These are phyloP conservation scores for Anniella stebbinsi DNA, from an alignment of 2,797 vertebrate species.

Conservation along the genomic window DNA sequence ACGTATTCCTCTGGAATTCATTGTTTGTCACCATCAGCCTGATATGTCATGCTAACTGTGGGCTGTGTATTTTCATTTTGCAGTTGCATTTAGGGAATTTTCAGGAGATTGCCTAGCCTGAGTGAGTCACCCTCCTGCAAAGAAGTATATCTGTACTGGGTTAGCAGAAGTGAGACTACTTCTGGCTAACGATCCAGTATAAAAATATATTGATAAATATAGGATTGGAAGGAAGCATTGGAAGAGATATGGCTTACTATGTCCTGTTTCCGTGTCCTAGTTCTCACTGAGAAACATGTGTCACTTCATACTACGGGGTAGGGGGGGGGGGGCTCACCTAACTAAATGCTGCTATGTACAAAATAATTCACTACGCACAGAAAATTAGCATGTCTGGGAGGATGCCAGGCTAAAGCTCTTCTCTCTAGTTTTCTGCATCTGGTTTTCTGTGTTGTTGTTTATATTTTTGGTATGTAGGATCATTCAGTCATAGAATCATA, in stretches of 20 bases:
- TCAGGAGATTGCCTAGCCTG: neutral
- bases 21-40: neutral
- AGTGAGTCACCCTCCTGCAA: neutral
- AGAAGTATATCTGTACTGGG: neutral
- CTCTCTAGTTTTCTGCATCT: neutral
- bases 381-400: neutral
- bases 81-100: neutral
- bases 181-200: neutral
- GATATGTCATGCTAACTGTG: accelerated
- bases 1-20: constrained; percentile 1
- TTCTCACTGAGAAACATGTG: neutral
- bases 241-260: neutral
- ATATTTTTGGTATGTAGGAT: neutral
- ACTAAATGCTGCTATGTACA: neutral
- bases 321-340: neutral
- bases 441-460: neutral
- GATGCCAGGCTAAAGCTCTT: neutral
- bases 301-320: neutral
- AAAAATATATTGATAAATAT: neutral
- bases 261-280: neutral
- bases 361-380: neutral
- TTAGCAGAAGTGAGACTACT: neutral
- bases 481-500: no score
- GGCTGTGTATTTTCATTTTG: neutral
- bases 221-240: neutral